Evolutionary conservation across 2,888 invertebrate species (phyloP).

Genomic region (Gortyna flavago): DNA sequence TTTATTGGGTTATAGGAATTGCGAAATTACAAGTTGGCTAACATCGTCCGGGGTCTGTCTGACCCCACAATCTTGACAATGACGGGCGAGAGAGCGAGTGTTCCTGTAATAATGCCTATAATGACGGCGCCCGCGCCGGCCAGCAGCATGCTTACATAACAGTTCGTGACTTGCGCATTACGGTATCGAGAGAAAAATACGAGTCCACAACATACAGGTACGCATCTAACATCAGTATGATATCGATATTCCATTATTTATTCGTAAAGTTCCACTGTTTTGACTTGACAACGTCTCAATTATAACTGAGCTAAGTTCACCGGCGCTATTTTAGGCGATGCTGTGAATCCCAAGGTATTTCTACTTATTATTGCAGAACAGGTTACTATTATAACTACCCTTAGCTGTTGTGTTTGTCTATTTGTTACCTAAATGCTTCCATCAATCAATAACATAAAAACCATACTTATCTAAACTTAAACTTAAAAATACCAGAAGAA

Average conservation of each 20-base stretch:
- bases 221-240: conserved; percentile 62
- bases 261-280: conserved; percentile 1
- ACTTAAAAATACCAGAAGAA: too few species aligned
- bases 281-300: background rate
- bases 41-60: conserved; percentile 79
- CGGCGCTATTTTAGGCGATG: too few species aligned
- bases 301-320: too few species aligned
- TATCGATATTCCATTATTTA: conserved; percentile 33
- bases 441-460: too few species aligned
- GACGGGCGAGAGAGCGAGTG: conserved; percentile 83
- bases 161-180: conserved; percentile 90
- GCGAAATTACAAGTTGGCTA: conserved; percentile 87
- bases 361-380: too few species aligned
- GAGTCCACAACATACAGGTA: conserved; percentile 77
- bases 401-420: too few species aligned
- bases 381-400: too few species aligned
- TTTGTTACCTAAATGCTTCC: too few species aligned
- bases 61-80: conserved; percentile 90
- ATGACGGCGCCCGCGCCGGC: conserved; percentile 85
- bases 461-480: too few species aligned
- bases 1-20: conserved; percentile 87
- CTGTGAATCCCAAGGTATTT: too few species aligned
- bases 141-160: conserved; percentile 89
- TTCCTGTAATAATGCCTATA: conserved; percentile 88
- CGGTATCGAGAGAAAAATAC: conserved; percentile 88